phyloP scores from a whole-genome alignment of 1,140 invertebrate genomes.

The Drosophila novamexicana region DNA sequence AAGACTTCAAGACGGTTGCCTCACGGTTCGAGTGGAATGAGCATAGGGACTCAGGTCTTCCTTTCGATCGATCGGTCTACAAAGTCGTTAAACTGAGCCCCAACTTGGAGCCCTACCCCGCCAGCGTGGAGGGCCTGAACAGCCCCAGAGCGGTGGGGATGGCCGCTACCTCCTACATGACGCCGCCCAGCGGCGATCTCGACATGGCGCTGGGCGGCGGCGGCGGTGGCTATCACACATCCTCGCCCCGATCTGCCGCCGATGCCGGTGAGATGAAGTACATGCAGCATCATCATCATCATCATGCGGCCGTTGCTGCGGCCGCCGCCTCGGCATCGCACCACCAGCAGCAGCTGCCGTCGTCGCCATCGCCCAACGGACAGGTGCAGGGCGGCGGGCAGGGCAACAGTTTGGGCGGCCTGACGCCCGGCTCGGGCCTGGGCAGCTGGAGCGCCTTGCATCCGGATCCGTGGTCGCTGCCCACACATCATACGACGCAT shows the following conservation, averaged over 20 bases:
- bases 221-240: slow-evolving; percentile 88
- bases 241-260: slow-evolving; percentile 91
- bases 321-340: slow-evolving; percentile 87
- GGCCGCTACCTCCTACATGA: slow-evolving; percentile 94
- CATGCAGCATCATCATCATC: slow-evolving; percentile 92
- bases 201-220: slow-evolving; percentile 88
- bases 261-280: slow-evolving; percentile 97
- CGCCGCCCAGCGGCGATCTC: slow-evolving; percentile 90
- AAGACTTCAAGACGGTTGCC: slow-evolving; percentile 84
- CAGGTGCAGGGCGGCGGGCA: slow-evolving; percentile 69
- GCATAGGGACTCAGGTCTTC: slow-evolving; percentile 84
- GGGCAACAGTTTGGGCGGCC: slow-evolving; percentile 63
- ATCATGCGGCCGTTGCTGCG: slow-evolving; percentile 87
- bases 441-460: slow-evolving; percentile 92
- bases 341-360: slow-evolving; percentile 89
- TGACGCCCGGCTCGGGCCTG: slow-evolving; percentile 86
- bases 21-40: slow-evolving; percentile 85
- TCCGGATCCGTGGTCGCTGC: slow-evolving; percentile 93
- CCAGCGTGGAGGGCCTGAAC: slow-evolving; percentile 85
- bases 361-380: slow-evolving; percentile 86
- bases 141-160: slow-evolving; percentile 87
- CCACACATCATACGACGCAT: slow-evolving; percentile 89
- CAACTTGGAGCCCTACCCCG: slow-evolving; percentile 85
- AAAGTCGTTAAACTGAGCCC: slow-evolving; percentile 85
- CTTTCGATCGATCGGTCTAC: slow-evolving; percentile 84